phyloP scores from a whole-genome alignment of 2,888 invertebrate genomes.

The Pilophorus perplexus region DNA sequence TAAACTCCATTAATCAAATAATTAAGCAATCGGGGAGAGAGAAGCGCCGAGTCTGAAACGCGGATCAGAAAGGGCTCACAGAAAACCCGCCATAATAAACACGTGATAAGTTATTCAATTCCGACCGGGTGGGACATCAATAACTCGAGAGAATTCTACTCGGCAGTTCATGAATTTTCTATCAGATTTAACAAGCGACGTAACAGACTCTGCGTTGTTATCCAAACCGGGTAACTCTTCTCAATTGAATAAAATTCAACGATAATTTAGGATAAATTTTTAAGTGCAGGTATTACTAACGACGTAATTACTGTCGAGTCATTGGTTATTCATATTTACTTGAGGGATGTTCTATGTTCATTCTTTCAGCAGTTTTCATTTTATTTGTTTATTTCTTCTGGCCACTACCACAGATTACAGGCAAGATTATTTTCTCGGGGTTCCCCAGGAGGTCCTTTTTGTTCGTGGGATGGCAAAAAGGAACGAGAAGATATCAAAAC shows the following conservation, averaged over 20 bases:
- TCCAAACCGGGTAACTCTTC: background rate
- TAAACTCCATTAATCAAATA: too few species aligned
- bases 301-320: too few species aligned
- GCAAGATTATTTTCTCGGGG: too few species aligned
- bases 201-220: slow-evolving; percentile 6
- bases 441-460: too few species aligned
- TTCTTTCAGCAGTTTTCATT: too few species aligned
- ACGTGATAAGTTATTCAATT: slow-evolving; percentile 26
- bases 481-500: too few species aligned
- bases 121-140: slow-evolving; percentile 7
- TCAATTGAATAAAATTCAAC: slow-evolving; percentile 5
- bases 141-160: slow-evolving; percentile 12
- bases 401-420: too few species aligned
- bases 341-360: too few species aligned
- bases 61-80: background rate
- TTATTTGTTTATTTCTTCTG: too few species aligned
- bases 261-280: background rate
- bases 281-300: too few species aligned
- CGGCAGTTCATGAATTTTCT: slow-evolving; percentile 17
- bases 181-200: slow-evolving; percentile 18
- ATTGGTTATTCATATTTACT: too few species aligned
- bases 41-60: background rate
- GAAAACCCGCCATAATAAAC: background rate
- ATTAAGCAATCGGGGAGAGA: background rate
- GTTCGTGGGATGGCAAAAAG: too few species aligned